A percentile compares a stretch with the other conserved stretches of the same genome.
Conservation (phyloP, 2,888 invertebrate species). For the Aplocera efformata region DNA sequence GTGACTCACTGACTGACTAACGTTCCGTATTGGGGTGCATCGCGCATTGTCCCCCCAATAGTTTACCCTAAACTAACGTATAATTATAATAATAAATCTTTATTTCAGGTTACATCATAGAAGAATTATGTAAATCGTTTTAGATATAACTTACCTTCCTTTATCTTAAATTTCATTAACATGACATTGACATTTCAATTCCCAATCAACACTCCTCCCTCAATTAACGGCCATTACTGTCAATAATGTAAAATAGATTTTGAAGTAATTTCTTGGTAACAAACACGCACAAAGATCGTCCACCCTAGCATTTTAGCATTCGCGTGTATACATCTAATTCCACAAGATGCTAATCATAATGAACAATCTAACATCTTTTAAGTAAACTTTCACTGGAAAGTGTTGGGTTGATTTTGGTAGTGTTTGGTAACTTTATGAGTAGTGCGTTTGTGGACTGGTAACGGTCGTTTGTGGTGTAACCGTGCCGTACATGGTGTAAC, state of each 20-base stretch:
- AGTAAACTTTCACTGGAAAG: slow-evolving; percentile 58
- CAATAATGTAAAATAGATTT: slow-evolving; percentile 2
- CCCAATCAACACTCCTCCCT: no score
- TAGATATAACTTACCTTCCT: no score
- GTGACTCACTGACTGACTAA: no score
- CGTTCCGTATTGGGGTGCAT: no score
- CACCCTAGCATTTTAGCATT: slow-evolving; percentile 3
- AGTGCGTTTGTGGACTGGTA: slow-evolving; percentile 10
- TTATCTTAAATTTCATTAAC: no score
- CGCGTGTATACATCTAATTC: slow-evolving; percentile 2
- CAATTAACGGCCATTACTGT: not conserved
- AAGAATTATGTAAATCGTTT: no score
- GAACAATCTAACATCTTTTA: slow-evolving; percentile 35
- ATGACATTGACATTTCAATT: no score
- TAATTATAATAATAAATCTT: no score
- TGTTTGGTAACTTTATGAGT: slow-evolving; percentile 15
- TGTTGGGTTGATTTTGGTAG: slow-evolving; percentile 32
- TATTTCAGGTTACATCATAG: no score
- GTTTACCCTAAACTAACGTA: no score
- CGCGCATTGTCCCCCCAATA: no score
- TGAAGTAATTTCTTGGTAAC: not conserved
- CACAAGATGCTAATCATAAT: slow-evolving; percentile 20
- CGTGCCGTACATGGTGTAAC: slow-evolving; percentile 24
- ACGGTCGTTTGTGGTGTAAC: slow-evolving; percentile 3
- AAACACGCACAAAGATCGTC: slow-evolving; percentile 11